Evolutionary conservation across 2,888 invertebrate genomes (phyloP).

Genomic region (Yponomeuta malinellus): DNA sequence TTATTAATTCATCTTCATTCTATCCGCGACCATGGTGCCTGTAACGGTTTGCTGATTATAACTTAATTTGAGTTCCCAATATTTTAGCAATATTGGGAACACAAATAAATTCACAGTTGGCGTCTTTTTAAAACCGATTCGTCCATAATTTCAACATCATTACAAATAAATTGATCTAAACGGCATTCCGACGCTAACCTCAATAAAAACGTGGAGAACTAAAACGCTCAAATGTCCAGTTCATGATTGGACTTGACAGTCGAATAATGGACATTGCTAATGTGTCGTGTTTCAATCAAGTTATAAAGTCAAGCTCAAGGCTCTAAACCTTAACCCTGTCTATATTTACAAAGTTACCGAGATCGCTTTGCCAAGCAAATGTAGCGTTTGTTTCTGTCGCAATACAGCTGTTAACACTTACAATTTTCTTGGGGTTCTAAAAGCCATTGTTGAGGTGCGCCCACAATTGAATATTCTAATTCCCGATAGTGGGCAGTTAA

Average conservation of each 20-base stretch:
- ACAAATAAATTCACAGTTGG: too few species aligned
- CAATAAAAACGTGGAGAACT: not conserved
- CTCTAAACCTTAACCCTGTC: conserved; percentile 48
- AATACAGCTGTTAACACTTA: not conserved
- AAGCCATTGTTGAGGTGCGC: conserved; percentile 31
- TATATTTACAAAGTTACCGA: not conserved
- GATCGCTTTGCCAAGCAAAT: not conserved
- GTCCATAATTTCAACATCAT: not conserved
- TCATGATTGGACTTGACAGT: not conserved
- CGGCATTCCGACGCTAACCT: not conserved
- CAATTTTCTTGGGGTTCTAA: conserved; percentile 23
- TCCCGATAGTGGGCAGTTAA: conserved; percentile 34
- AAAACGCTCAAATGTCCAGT: not conserved
- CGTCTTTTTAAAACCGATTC: too few species aligned
- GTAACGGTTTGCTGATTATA: too few species aligned
- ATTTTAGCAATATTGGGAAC: too few species aligned
- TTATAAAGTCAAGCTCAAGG: conserved; percentile 63
- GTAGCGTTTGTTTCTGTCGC: not conserved
- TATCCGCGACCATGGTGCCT: too few species aligned
- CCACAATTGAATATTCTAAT: conserved; percentile 61
- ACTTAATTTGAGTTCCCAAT: too few species aligned
- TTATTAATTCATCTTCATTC: too few species aligned
- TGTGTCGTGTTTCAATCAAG: conserved; percentile 3
- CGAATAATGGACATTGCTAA: not conserved
- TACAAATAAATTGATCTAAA: not conserved